Percentiles rank a stretch among this genome's conserved stretches.
Evolutionary conservation across 2,797 vertebrate genomes (phyloP).

Genomic region (Coregonus suidteri): DNA sequence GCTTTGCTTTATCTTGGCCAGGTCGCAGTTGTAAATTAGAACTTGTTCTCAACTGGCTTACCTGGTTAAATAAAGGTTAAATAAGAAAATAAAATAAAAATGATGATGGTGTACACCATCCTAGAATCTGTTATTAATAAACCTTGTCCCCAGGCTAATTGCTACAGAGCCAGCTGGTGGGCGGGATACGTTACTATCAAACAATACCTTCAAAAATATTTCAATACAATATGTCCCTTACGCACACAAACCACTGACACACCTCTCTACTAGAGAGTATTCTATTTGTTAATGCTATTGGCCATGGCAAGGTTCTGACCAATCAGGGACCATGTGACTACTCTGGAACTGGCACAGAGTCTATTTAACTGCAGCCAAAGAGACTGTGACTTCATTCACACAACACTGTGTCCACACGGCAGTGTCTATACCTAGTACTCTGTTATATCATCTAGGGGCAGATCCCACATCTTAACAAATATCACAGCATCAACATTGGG

Average conservation of each 20-base stretch:
- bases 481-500: not conserved
- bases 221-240: constrained; percentile 13
- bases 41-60: too few species aligned
- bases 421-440: not conserved
- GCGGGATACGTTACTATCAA: constrained; percentile 1
- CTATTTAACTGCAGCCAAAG: constrained; percentile 40
- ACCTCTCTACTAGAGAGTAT: constrained; percentile 17
- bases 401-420: not conserved
- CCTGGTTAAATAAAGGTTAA: too few species aligned
- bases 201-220: not conserved
- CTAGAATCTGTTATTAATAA: not conserved
- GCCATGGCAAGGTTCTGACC: constrained; percentile 41
- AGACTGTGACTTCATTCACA: constrained; percentile 28
- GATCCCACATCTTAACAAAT: not conserved
- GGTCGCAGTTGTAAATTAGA: too few species aligned
- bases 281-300: constrained; percentile 28
- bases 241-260: constrained; percentile 12
- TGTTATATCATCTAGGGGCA: not conserved
- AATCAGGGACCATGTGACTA: constrained; percentile 41
- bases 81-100: too few species aligned
- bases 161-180: not conserved
- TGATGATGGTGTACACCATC: not conserved
- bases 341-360: constrained; percentile 26
- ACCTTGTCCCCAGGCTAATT: not conserved
- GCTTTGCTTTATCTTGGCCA: too few species aligned